Evolutionary conservation across 2,888 invertebrate genomes (phyloP), one percentile per base, ranked within the genome.

Genomic region (Tachystola acroxantha): DNA sequence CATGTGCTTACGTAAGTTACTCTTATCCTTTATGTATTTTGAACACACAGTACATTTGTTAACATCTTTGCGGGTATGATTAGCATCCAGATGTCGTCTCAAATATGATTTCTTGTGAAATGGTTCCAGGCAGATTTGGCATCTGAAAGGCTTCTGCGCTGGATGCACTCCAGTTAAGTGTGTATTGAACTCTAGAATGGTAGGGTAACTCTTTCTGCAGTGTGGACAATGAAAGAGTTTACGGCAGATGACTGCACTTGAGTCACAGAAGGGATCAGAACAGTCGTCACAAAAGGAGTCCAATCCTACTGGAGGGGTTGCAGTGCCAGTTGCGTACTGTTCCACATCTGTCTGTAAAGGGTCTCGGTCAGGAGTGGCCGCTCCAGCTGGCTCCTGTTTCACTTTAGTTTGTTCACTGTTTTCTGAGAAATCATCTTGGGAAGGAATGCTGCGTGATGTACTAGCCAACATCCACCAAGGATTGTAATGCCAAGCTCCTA

Each of bases 391-490:
- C 48, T 86, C 86, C 46, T 85, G 76, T 57, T 88, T 88, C 3
- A 88, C 76, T 65, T 84, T 88, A 16, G 78, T 55, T 52, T 81
- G 75, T 32, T 86, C 84, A 63, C 68, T 76, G 42, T 67, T 68
- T 50, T 88, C 88, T 13, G 79, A 72, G 52, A 71, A 88, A 40
- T 86, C 85, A 45, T 85, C 82, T 45, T 86, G 86, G 1, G 81
- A 74, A 2, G 82, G 79, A 34, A 79, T 67, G 57, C 70, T 79
- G 30, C 86, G 68, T 6, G 88, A 88, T 2, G 88, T 87, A 45
- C 87, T 75, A 11, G 88, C 88, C 19, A 88, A 66, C 88, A 88
- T 88, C 88, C 87, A 88, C 87, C 88, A 88, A 14, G 88, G 88
- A 40, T 87, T 88, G 49, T 88, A 88, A 46, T 86, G 88, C 88